Evolutionary conservation across 1,140 invertebrate genomes (phyloP), one percentile per base, ranked within the genome.

Genomic region (Atta texana): DNA sequence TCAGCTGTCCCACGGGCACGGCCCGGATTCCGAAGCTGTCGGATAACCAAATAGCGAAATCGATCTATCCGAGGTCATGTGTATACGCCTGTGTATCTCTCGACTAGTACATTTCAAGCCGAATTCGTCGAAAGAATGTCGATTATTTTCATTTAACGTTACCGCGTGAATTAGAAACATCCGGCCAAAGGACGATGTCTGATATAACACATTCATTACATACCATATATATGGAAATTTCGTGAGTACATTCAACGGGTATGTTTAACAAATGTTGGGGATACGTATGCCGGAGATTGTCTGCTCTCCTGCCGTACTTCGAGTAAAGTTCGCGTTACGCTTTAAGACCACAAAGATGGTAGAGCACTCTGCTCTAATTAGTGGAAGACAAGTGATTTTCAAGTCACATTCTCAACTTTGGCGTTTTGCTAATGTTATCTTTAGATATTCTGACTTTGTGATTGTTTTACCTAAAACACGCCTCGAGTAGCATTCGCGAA

Each of bases 21-120:
- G 76, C 86, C 76, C 87, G 84, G 82, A 90, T 88, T 74, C 85
- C 81, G 75, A 86, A 87, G 72, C 89, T 82, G 64, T 75, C 76
- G 89, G 84, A 90, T 87, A 91, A 86, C 87, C 78, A 59, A 86
- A 88, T 87, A 90, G 74, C 82, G 77, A 91, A 82, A 91, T 91
- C 85, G 85, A 91, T 91, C 85, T 85, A 82, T 59, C 34, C n/a
- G 49, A 75, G 72, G 86, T 34, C 53, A 74, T 68, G 31, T 72
- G 49, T 68, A 68, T 68, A 78, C 76, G 68, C 59, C 59, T 75
- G 59, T n/a, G 57, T 49, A 75, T 74, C 69, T 72, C 34, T 57
- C 24, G 51, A n/a, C 8, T 28, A n/a, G n/a, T 57, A 14, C 31
- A 21, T 71, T 44, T 31, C 44, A 14, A 53, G n/a, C 61, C 7